Percentiles rank a stretch among this genome's conserved stretches.
phyloP scores from a whole-genome alignment of 2,797 vertebrate genomes.

The Odontamblyopus rebecca region DNA sequence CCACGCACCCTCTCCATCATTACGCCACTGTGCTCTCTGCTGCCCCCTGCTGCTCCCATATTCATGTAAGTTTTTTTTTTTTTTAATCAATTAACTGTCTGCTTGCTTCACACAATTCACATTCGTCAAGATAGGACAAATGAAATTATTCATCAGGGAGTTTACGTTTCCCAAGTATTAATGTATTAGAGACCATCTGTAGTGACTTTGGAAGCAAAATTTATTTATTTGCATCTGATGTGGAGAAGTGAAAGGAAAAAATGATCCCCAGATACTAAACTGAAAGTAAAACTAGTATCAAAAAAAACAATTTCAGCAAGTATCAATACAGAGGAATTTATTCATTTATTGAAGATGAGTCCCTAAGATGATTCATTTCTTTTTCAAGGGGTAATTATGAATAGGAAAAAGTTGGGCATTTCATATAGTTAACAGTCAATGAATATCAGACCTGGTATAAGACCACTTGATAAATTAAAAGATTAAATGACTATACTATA shows the following conservation, averaged over 20 bases:
- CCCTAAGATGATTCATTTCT: no score
- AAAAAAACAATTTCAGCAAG: background rate
- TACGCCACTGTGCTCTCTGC: conserved; percentile 38
- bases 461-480: background rate
- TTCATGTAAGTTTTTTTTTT: conserved; percentile 55
- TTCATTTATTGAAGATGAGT: no score
- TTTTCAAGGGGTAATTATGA: no score
- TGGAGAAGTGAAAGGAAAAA: no score
- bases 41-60: conserved; percentile 57
- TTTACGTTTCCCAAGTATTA: background rate
- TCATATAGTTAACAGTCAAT: background rate
- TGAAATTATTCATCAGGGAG: background rate
- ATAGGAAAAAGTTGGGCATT: no score
- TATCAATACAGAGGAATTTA: background rate
- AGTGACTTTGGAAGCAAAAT: background rate
- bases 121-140: conserved; percentile 42
- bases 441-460: background rate
- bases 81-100: conserved; percentile 48
- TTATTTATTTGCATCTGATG: no score
- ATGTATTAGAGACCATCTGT: background rate
- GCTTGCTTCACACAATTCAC: conserved; percentile 31
- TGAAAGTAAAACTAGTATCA: background rate
- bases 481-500: no score
- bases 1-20: conserved; percentile 68
- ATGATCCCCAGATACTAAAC: no score